Conservation (phyloP, 2,888 invertebrate genomes). For the Nineta flava region DNA sequence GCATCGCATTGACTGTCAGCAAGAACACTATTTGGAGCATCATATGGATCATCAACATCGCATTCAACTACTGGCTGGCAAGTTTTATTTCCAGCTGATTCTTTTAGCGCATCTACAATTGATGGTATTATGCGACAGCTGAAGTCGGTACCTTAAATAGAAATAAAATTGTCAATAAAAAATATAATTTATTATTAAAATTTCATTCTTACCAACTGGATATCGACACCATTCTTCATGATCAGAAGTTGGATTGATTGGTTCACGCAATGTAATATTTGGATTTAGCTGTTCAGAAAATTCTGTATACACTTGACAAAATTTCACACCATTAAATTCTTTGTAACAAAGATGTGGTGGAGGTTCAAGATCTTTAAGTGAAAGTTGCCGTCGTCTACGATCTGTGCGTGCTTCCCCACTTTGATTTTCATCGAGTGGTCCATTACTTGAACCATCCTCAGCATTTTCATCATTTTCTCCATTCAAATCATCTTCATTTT, state of each 20-base stretch:
- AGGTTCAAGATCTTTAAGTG: slow-evolving; percentile 7
- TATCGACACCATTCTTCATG: slow-evolving; percentile 50
- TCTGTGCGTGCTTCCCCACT: not conserved
- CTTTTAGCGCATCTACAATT: slow-evolving; percentile 22
- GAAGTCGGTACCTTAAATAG: slow-evolving; percentile 30
- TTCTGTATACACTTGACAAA: slow-evolving; percentile 45
- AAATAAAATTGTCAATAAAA: not conserved
- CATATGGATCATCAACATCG: slow-evolving; percentile 53
- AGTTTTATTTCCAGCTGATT: slow-evolving; percentile 22
- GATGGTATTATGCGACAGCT: slow-evolving; percentile 44
- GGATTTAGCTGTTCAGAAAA: slow-evolving; percentile 34
- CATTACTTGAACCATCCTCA: slow-evolving; percentile 7
- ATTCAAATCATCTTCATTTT: slow-evolving; percentile 21
- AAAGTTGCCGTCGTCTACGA: slow-evolving; percentile 6
- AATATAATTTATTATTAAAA: not conserved
- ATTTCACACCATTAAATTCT: slow-evolving; percentile 19
- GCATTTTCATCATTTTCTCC: slow-evolving; percentile 26
- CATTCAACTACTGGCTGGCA: slow-evolving; percentile 57
- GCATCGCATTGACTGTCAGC: slow-evolving; percentile 49
- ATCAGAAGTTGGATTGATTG: slow-evolving; percentile 27
- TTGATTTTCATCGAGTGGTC: not conserved
- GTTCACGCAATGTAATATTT: slow-evolving; percentile 34
- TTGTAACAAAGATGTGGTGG: slow-evolving; percentile 44
- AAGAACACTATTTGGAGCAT: slow-evolving; percentile 44
- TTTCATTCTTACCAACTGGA: slow-evolving; percentile 33